phyloP scores from a whole-genome alignment of 2,888 invertebrate species.

The Sialis lutaria region DNA sequence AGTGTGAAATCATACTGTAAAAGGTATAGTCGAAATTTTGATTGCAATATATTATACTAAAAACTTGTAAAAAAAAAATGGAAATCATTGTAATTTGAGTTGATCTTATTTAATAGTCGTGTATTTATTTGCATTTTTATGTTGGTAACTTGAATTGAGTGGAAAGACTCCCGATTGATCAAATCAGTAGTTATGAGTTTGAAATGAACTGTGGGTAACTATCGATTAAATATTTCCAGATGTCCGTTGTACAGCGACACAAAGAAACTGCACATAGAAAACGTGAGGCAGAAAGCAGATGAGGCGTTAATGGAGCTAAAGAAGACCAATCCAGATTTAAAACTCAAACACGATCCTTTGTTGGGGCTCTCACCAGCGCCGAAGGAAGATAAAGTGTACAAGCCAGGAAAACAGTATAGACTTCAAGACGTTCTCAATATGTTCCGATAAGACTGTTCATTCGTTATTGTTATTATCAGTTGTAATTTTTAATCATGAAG shows the following conservation, averaged over 20 bases:
- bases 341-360: conserved; percentile 21
- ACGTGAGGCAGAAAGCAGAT: conserved; percentile 23
- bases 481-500: too few species aligned
- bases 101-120: too few species aligned
- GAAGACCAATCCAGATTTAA: conserved; percentile 15
- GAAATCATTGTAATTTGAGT: too few species aligned
- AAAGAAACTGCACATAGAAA: conserved; percentile 19
- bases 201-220: not conserved
- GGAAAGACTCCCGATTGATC: too few species aligned
- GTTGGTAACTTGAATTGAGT: too few species aligned
- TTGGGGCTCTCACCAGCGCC: not conserved
- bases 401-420: not conserved
- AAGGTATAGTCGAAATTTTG: too few species aligned
- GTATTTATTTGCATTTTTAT: too few species aligned
- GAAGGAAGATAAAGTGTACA: conserved; percentile 1
- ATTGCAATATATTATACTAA: too few species aligned
- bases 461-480: too few species aligned
- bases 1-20: too few species aligned
- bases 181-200: not conserved
- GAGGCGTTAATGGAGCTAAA: conserved; percentile 21
- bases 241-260: conserved; percentile 28
- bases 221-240: conserved; percentile 12
- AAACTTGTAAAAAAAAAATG: too few species aligned
- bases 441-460: too few species aligned
- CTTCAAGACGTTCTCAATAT: not conserved